Percentiles rank a stretch among this genome's conserved stretches.
Evolutionary conservation across 2,113 vertebrate species (phyloP).

Genomic region (Xenus cinereus): DNA sequence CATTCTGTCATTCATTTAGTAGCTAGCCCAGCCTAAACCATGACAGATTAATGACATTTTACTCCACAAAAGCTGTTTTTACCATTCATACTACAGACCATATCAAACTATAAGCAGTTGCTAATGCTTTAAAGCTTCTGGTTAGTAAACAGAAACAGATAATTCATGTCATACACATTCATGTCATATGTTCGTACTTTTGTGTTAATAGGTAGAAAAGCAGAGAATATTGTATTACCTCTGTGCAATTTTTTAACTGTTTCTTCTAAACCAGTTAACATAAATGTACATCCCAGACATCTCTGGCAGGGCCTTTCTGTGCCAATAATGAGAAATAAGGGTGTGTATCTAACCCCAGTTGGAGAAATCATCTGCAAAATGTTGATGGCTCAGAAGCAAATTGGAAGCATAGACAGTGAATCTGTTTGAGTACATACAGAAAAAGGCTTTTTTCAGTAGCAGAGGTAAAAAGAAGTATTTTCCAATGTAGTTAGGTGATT

Average conservation of each 20-base stretch:
- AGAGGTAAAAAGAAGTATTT: background rate
- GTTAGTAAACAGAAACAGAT: background rate
- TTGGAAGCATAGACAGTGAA: background rate
- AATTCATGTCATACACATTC: background rate
- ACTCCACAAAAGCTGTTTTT: background rate
- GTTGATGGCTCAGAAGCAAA: background rate
- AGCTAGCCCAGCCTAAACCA: background rate
- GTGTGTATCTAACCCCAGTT: background rate
- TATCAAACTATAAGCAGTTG: background rate
- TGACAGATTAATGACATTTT: background rate
- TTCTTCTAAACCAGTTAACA: background rate
- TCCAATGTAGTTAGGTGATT: background rate
- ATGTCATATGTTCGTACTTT: background rate
- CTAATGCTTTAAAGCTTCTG: background rate
- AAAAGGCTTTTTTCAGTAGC: background rate
- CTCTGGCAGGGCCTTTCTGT: background rate
- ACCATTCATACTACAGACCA: background rate
- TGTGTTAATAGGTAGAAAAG: background rate
- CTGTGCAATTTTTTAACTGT: background rate
- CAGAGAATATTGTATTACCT: background rate
- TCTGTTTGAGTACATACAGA: background rate
- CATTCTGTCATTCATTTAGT: background rate
- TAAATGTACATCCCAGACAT: background rate
- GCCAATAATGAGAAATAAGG: slow-evolving; percentile 27
- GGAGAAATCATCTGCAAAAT: background rate